These are phyloP conservation scores for Cerastis leucographa DNA, from an alignment of 2,888 invertebrate genomes.

Conservation along the genomic window DNA sequence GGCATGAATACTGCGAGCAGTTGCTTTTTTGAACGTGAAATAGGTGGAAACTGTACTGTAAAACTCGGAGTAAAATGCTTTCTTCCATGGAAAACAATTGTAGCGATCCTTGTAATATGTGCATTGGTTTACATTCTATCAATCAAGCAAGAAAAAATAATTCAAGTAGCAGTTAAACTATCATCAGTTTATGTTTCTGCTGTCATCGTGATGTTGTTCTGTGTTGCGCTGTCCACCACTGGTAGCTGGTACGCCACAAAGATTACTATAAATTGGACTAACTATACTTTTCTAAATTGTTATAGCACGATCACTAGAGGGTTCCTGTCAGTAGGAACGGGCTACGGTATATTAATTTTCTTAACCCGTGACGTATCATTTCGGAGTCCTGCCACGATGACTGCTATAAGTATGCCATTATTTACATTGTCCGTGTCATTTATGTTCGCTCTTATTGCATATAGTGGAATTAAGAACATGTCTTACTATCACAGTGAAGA, in stretches of 20 bases:
- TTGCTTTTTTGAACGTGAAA: constrained; percentile 83
- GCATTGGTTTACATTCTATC: constrained; percentile 77
- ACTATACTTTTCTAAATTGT: not conserved
- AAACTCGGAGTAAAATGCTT: constrained; percentile 68
- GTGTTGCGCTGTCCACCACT: constrained; percentile 79
- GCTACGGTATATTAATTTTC: constrained; percentile 80
- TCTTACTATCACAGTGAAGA: constrained; percentile 86
- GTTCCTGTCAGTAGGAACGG: constrained; percentile 64
- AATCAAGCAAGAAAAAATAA: constrained; percentile 77
- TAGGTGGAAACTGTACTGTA: constrained; percentile 77
- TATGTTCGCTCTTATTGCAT: constrained; percentile 77
- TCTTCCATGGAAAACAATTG: constrained; percentile 77
- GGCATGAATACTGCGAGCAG: constrained; percentile 84
- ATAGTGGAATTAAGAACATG: constrained; percentile 83
- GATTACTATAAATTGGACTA: constrained; percentile 2
- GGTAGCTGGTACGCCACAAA: constrained; percentile 81
- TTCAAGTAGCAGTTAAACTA: constrained; percentile 75
- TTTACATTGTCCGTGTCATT: constrained; percentile 75
- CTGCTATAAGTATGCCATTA: constrained; percentile 78
- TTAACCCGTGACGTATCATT: constrained; percentile 80
- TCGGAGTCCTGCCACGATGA: constrained; percentile 86
- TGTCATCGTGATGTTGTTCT: constrained; percentile 77
- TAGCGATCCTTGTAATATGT: constrained; percentile 71
- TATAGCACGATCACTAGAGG: constrained; percentile 15
- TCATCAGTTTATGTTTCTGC: constrained; percentile 73